Conservation (phyloP, 2,797 vertebrate species). For the Tiaroga cobitis region DNA sequence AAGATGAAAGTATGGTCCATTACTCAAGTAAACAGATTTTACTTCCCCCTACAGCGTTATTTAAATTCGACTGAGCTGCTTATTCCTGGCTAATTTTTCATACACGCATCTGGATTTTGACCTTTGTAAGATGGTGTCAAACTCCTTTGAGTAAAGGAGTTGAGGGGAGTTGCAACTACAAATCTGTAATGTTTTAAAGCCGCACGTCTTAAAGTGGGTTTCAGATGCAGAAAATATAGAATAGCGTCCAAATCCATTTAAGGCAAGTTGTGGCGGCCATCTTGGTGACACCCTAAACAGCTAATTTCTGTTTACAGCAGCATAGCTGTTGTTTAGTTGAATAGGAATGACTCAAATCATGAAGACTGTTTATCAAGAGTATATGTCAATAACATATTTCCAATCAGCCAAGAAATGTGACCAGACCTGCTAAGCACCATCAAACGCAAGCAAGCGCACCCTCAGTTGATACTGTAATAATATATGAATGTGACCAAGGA, state of each 20-base stretch:
- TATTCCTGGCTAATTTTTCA: slow-evolving; percentile 1
- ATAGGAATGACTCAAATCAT: neutral
- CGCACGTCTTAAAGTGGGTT: neutral
- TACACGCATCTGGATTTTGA: slow-evolving; percentile 20
- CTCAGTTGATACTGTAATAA: too few relatives aligned
- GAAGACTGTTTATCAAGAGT: neutral
- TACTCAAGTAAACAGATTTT: slow-evolving; percentile 29
- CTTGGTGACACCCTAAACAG: neutral
- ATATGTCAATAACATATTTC: neutral
- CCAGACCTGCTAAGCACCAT: too few relatives aligned
- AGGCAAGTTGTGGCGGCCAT: neutral
- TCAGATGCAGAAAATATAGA: neutral
- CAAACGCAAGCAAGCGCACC: too few relatives aligned
- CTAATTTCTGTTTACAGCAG: neutral
- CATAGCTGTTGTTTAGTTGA: neutral
- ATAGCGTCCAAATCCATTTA: too few relatives aligned
- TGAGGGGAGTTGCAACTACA: neutral
- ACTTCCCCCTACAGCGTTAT: slow-evolving; percentile 7
- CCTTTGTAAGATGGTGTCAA: neutral
- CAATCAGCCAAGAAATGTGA: neutral
- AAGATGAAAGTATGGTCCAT: neutral
- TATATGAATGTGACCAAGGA: neutral
- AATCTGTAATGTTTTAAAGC: neutral
- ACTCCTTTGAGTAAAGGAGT: slow-evolving; percentile 1
- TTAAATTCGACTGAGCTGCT: neutral